Percentiles rank a stretch among this genome's conserved stretches.
These are phyloP conservation scores for Chrysopa pallens DNA, from an alignment of 1,140 invertebrate species.

Conservation along the genomic window DNA sequence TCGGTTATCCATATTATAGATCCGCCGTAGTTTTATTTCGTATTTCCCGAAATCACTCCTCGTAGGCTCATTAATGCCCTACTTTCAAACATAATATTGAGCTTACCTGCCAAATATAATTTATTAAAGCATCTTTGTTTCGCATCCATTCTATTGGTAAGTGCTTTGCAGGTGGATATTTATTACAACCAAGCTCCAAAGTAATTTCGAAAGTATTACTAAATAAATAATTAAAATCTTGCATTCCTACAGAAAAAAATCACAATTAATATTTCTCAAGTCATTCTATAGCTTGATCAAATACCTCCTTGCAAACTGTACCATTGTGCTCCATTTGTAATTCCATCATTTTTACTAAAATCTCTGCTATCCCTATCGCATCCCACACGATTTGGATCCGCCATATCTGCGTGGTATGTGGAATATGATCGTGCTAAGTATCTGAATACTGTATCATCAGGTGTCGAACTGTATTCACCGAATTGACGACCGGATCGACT, in stretches of 20 bases:
- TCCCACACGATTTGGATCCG: conserved; percentile 27
- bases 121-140: conserved; percentile 63
- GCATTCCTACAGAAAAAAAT: conserved; percentile 44
- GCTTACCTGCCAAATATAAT: conserved; percentile 66
- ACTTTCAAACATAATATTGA: no score
- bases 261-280: neutral
- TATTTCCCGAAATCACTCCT: no score
- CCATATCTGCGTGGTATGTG: conserved; percentile 44
- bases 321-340: conserved; percentile 80
- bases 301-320: conserved; percentile 59
- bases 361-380: conserved; percentile 35
- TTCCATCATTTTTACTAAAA: conserved; percentile 53
- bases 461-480: conserved; percentile 52
- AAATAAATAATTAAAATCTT: conserved; percentile 82
- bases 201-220: conserved; percentile 85
- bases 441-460: conserved; percentile 78
- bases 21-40: no score
- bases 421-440: conserved; percentile 50
- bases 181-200: conserved; percentile 72
- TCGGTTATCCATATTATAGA: no score
- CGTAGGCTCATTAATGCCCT: no score
- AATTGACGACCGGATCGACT: conserved; percentile 41
- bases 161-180: conserved; percentile 45
- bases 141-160: conserved; percentile 63
- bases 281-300: no score